Evolutionary conservation across 2,888 invertebrate species (phyloP).

Genomic region (Macrosoma leucophasiata): DNA sequence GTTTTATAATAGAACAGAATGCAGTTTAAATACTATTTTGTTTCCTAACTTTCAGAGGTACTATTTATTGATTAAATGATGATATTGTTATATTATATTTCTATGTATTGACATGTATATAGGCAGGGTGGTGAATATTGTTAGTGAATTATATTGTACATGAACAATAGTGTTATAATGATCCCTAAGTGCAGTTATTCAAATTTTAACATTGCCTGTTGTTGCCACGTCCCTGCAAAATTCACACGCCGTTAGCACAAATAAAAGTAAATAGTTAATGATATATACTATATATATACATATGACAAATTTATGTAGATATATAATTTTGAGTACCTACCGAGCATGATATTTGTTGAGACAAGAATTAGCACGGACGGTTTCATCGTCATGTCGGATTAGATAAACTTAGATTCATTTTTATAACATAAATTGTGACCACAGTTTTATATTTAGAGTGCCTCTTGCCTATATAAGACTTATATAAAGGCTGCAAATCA

Average conservation of each 20-base stretch:
- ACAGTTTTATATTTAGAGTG: constrained; percentile 79
- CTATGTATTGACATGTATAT: constrained; percentile 74
- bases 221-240: constrained; percentile 62
- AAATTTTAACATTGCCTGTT: constrained; percentile 72
- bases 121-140: constrained; percentile 56
- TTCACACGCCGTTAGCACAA: constrained; percentile 70
- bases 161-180: constrained; percentile 50
- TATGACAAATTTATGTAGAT: constrained; percentile 33
- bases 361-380: constrained; percentile 63
- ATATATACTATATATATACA: constrained; percentile 26
- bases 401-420: constrained; percentile 66
- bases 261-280: constrained; percentile 37
- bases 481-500: constrained; percentile 77
- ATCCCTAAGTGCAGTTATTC: constrained; percentile 75
- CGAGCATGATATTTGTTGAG: constrained; percentile 54
- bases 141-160: constrained; percentile 53
- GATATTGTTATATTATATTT: constrained; percentile 78
- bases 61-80: constrained; percentile 77
- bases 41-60: constrained; percentile 78
- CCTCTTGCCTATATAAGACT: constrained; percentile 78
- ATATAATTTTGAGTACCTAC: constrained; percentile 50
- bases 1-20: constrained; percentile 72
- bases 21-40: constrained; percentile 69
- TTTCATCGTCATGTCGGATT: constrained; percentile 61
- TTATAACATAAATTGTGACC: constrained; percentile 73